These are phyloP conservation scores for Erinaceus europaeus DNA, from an alignment of 2,113 vertebrate species.

Conservation along the genomic window DNA sequence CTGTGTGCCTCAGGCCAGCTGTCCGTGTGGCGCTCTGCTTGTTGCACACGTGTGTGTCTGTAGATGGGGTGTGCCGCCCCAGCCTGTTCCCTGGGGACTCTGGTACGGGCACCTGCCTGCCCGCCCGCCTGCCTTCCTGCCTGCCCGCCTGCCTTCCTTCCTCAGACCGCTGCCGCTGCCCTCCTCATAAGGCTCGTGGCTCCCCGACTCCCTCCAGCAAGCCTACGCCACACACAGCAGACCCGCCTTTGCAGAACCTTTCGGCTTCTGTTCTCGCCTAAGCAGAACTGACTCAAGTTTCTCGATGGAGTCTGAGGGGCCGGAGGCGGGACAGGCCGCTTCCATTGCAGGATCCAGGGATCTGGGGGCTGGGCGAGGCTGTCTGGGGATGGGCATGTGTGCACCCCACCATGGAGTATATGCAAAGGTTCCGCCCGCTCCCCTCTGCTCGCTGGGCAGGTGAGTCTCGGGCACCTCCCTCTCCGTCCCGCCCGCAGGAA, in stretches of 20 bases:
- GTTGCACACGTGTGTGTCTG: neutral
- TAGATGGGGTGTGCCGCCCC: neutral
- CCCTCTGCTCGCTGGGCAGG: constrained; percentile 51
- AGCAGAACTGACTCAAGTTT: constrained; percentile 59
- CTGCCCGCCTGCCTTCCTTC: constrained; percentile 63
- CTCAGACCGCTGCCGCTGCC: constrained; percentile 45
- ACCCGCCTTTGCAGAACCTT: constrained; percentile 61
- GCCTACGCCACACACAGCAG: constrained; percentile 55
- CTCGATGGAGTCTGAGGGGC: constrained; percentile 42
- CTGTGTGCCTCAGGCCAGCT: neutral
- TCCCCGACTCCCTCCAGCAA: constrained; percentile 76
- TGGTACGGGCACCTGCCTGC: too few species aligned
- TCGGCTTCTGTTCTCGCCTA: constrained; percentile 58
- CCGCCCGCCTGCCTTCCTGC: constrained; percentile 69
- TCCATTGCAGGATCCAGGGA: constrained; percentile 61
- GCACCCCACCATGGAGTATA: constrained; percentile 58
- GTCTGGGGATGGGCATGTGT: neutral
- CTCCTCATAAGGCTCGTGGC: constrained; percentile 86
- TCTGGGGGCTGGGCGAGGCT: constrained; percentile 1
- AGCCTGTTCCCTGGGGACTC: too few species aligned
- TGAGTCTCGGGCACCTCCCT: neutral
- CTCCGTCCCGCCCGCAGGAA: too few species aligned
- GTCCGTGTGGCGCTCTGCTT: neutral
- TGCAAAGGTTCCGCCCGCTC: constrained; percentile 53
- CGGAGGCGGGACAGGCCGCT: constrained; percentile 42